These are phyloP conservation scores for Hemicentrotus pulcherrimus DNA, from an alignment of 35 echinoderm and acorn worm genomes.

Conservation along the genomic window DNA sequence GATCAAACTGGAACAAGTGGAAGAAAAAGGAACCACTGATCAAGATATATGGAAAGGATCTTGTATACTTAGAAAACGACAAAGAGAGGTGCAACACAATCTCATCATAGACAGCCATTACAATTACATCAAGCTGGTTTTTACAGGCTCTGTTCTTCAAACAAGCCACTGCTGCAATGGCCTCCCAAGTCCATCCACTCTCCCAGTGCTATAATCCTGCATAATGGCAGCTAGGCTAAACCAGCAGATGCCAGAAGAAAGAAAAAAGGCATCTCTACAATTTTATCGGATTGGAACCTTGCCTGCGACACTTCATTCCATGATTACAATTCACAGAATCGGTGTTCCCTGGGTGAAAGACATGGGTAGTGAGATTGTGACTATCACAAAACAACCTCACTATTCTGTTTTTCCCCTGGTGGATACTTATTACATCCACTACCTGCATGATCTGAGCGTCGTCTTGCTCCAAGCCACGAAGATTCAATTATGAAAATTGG, in stretches of 20 bases:
- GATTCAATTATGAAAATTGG: background rate
- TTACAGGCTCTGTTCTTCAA: background rate
- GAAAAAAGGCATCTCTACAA: background rate
- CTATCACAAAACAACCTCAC: constrained; percentile 79
- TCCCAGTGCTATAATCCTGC: background rate
- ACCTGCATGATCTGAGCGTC: background rate
- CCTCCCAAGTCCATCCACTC: background rate
- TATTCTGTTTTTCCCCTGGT: constrained; percentile 96
- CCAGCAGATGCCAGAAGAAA: background rate
- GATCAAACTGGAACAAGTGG: background rate
- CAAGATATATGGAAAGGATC: background rate
- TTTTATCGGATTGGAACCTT: background rate
- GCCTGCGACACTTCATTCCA: background rate
- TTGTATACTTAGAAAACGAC: background rate
- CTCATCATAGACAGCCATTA: background rate
- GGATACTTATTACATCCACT: background rate
- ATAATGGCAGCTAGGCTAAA: background rate
- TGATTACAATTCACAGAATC: constrained; percentile 29
- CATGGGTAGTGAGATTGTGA: constrained; percentile 99
- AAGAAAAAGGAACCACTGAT: background rate
- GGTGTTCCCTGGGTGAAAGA: constrained; percentile 87
- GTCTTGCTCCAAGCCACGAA: background rate
- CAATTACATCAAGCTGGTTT: background rate
- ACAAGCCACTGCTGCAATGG: background rate
- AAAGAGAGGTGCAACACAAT: background rate